These are phyloP conservation scores for Platycheirus albimanus DNA, from an alignment of 2,888 invertebrate species.

Conservation along the genomic window DNA sequence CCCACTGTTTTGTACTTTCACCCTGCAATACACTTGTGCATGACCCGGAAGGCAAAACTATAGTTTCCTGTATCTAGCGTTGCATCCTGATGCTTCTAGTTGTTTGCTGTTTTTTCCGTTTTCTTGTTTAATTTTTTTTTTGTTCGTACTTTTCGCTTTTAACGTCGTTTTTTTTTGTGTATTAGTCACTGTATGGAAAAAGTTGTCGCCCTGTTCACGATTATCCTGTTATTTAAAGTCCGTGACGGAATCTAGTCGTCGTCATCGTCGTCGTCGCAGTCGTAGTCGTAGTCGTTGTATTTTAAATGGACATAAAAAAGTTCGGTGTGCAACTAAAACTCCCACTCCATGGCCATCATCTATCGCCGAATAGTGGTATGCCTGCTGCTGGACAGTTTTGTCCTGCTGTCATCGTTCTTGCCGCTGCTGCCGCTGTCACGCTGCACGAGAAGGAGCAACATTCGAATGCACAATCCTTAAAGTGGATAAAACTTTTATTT, in stretches of 20 bases:
- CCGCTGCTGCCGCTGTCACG: conserved; percentile 29
- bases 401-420: conserved; percentile 47
- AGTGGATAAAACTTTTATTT: conserved; percentile 72
- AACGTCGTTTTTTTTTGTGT: conserved; percentile 22
- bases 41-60: conserved; percentile 62
- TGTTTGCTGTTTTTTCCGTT: conserved; percentile 56
- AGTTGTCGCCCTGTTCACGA: conserved; percentile 71
- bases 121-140: neutral
- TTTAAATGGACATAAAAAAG: conserved; percentile 58
- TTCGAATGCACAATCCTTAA: conserved; percentile 70
- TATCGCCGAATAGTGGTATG: conserved; percentile 25
- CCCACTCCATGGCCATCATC: conserved; percentile 13
- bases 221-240: conserved; percentile 74
- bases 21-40: conserved; percentile 27
- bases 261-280: neutral
- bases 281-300: conserved; percentile 8
- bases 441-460: conserved; percentile 50
- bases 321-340: conserved; percentile 45
- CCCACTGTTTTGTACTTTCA: too few species aligned
- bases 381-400: conserved; percentile 55
- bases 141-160: conserved; percentile 19
- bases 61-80: conserved; percentile 54
- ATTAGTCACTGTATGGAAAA: conserved; percentile 51
- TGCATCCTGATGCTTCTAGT: conserved; percentile 67
- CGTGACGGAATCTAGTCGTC: conserved; percentile 63